Evolutionary conservation across 2,888 invertebrate genomes (phyloP).

Genomic region (Rhagophthalmus giganteus): DNA sequence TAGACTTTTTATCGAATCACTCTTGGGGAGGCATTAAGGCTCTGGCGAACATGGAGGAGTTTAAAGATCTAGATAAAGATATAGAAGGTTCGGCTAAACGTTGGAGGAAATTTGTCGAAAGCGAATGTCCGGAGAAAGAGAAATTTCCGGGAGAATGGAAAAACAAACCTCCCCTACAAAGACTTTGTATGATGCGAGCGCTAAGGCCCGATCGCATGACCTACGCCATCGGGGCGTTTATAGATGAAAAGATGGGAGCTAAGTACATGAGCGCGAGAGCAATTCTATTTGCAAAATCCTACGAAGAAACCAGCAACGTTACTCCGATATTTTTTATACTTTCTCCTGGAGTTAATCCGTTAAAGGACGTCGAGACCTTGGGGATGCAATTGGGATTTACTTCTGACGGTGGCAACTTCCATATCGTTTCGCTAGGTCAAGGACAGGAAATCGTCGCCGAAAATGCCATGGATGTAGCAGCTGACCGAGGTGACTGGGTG

Average conservation of each 20-base stretch:
- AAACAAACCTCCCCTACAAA: constrained; percentile 80
- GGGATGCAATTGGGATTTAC: constrained; percentile 82
- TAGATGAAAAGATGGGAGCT: constrained; percentile 84
- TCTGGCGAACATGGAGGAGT: constrained; percentile 75
- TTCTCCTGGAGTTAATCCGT: constrained; percentile 91
- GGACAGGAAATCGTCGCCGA: constrained; percentile 94
- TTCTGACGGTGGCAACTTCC: constrained; percentile 79
- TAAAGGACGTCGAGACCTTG: constrained; percentile 88
- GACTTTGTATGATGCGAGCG: constrained; percentile 90
- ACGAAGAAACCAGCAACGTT: constrained; percentile 78
- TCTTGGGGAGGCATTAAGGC: constrained; percentile 91
- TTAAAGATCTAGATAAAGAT: constrained; percentile 83
- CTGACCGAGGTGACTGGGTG: constrained; percentile 85
- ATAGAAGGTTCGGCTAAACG: constrained; percentile 89
- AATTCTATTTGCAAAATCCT: constrained; percentile 83
- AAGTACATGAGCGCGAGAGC: constrained; percentile 80
- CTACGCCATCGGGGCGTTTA: constrained; percentile 84
- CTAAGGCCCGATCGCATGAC: constrained; percentile 93
- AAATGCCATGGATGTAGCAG: constrained; percentile 77
- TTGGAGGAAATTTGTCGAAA: constrained; percentile 91
- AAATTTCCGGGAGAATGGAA: constrained; percentile 97
- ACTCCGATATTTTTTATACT: constrained; percentile 93
- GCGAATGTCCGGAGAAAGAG: constrained; percentile 90
- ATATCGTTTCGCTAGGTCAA: constrained; percentile 92
- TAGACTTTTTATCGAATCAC: constrained; percentile 78